A percentile compares a stretch with the other conserved stretches of the same genome.
Conservation (phyloP, 2,113 vertebrate species). For the Otocyon megalotis region DNA sequence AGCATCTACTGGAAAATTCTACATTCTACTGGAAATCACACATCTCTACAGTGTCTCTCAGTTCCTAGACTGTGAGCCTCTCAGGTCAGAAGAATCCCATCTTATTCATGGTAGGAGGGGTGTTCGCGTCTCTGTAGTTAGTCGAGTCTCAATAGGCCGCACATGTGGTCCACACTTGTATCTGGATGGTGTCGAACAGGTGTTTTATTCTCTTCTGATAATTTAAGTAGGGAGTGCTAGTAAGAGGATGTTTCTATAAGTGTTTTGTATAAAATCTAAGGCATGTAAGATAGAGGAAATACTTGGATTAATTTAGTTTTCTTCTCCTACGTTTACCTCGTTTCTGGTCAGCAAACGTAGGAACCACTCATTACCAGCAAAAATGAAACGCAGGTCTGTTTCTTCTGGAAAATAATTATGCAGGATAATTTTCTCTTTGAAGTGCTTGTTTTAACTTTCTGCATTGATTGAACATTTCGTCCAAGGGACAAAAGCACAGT, state of each 20-base stretch:
- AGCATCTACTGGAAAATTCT: neutral
- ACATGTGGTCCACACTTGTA: accelerated
- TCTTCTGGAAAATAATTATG: slow-evolving; percentile 8
- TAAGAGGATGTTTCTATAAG: neutral
- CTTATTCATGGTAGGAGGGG: neutral
- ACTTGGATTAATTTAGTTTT: slow-evolving; percentile 18
- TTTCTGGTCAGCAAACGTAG: neutral
- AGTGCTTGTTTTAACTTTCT: slow-evolving; percentile 44
- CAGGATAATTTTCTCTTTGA: slow-evolving; percentile 5
- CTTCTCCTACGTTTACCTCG: neutral
- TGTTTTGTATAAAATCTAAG: slow-evolving; percentile 45
- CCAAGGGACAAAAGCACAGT: neutral
- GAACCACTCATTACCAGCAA: neutral
- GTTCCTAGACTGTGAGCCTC: neutral
- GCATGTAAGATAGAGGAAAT: neutral
- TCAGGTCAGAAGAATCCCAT: neutral
- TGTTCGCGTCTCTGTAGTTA: neutral
- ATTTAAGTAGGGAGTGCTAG: neutral
- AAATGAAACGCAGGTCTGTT: neutral
- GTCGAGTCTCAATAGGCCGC: neutral
- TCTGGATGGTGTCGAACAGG: neutral
- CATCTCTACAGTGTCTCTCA: neutral
- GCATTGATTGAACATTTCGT: neutral
- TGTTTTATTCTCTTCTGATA: neutral
- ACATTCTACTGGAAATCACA: neutral